phyloP scores from a whole-genome alignment of 2,113 vertebrate genomes.

The Paratilapia polleni region DNA sequence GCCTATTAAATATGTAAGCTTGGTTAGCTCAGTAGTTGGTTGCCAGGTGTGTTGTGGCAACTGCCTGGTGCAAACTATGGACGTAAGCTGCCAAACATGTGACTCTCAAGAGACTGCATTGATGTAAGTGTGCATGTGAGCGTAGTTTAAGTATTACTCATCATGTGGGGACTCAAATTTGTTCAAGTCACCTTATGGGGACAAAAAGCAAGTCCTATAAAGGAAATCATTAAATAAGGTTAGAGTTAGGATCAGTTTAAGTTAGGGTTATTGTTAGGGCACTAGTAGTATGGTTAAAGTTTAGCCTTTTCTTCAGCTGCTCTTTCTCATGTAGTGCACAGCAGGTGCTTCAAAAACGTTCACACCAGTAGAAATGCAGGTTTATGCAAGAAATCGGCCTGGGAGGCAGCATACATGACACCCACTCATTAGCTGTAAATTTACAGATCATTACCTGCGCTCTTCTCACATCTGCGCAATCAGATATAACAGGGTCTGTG shows the following conservation, averaged over 20 bases:
- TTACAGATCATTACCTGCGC: neutral
- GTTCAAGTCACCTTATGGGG: neutral
- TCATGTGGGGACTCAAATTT: too few species aligned
- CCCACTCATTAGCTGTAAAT: neutral
- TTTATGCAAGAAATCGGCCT: neutral
- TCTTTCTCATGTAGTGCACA: neutral
- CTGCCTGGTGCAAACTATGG: constrained; percentile 20
- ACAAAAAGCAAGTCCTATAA: too few species aligned
- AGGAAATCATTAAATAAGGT: neutral
- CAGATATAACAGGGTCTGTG: neutral
- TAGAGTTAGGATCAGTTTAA: neutral
- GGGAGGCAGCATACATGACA: neutral
- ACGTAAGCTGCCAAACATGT: constrained; percentile 35
- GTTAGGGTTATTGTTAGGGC: neutral
- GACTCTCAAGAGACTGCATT: constrained; percentile 17
- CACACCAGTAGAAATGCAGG: neutral
- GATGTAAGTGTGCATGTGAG: constrained; percentile 20
- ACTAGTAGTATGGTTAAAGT: neutral
- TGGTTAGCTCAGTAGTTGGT: neutral
- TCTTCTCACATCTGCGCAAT: neutral
- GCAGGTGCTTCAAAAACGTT: neutral
- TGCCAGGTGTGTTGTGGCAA: constrained; percentile 61
- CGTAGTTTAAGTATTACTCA: neutral
- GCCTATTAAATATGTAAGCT: neutral
- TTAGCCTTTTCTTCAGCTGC: neutral